Evolutionary conservation across 2,888 invertebrate species (phyloP).

Genomic region (Rotaria sp.): DNA sequence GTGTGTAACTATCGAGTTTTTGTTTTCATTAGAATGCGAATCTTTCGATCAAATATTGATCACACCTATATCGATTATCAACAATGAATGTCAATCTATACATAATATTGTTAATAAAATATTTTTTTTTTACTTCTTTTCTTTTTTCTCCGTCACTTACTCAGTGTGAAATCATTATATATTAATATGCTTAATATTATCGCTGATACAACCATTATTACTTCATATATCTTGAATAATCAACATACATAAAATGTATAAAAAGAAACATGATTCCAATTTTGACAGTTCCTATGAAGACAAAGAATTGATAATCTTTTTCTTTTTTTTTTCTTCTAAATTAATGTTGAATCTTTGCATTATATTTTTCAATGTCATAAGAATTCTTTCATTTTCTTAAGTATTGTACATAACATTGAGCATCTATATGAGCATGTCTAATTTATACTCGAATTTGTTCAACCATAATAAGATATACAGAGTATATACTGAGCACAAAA

Average conservation of each 20-base stretch:
- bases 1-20: background rate
- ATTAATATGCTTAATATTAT: background rate
- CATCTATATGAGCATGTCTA: too few relatives aligned
- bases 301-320: background rate
- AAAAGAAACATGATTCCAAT: background rate
- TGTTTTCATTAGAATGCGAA: too few relatives aligned
- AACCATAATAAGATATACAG: background rate
- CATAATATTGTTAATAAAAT: background rate
- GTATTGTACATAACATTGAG: too few relatives aligned
- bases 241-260: background rate
- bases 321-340: background rate
- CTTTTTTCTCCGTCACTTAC: background rate
- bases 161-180: background rate
- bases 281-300: background rate
- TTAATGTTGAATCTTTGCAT: background rate
- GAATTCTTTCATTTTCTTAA: too few relatives aligned
- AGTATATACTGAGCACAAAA: too few relatives aligned
- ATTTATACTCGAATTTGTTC: too few relatives aligned
- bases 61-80: background rate
- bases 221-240: background rate
- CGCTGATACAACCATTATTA: background rate
- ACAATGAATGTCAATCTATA: background rate
- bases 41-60: too few relatives aligned
- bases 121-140: background rate
- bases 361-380: background rate